Percentiles rank a stretch among this genome's conserved stretches.
Conservation (phyloP, 2,888 invertebrate genomes). For the Troides helena region DNA sequence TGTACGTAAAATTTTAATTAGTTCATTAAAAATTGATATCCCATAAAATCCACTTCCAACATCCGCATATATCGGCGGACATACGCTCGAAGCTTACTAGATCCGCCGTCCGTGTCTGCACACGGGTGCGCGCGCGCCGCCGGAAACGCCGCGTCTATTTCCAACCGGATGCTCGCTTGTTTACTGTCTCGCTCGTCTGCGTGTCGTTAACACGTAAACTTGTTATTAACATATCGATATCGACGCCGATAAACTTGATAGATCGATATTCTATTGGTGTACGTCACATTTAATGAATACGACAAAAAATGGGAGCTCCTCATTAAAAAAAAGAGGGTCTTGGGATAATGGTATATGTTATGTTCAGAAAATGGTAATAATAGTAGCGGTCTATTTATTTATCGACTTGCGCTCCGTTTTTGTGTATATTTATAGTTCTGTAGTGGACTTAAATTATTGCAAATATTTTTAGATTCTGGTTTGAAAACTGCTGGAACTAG, state of each 20-base stretch:
- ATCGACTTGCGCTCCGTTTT: background rate
- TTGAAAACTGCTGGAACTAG: no score
- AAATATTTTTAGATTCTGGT: no score
- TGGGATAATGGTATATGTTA: background rate
- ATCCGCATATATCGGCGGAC: background rate
- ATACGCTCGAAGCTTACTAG: background rate
- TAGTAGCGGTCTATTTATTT: background rate
- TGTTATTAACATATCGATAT: slow-evolving; percentile 62
- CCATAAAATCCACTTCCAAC: background rate
- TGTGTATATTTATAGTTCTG: background rate
- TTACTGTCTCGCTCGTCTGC: slow-evolving; percentile 66
- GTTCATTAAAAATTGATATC: background rate
- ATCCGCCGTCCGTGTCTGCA: slow-evolving; percentile 34
- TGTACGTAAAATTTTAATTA: background rate
- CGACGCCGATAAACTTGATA: slow-evolving; percentile 34
- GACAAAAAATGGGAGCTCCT: background rate
- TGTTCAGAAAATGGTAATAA: background rate
- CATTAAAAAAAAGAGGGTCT: background rate
- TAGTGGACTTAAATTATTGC: no score
- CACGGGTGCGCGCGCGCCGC: slow-evolving; percentile 41
- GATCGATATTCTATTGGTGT: slow-evolving; percentile 17
- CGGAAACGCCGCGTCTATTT: slow-evolving; percentile 75
- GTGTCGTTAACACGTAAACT: slow-evolving; percentile 69
- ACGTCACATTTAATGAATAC: slow-evolving; percentile 11
- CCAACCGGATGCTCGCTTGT: slow-evolving; percentile 72